Conservation (phyloP, 2,888 invertebrate genomes). For the Nowickia ferox region DNA sequence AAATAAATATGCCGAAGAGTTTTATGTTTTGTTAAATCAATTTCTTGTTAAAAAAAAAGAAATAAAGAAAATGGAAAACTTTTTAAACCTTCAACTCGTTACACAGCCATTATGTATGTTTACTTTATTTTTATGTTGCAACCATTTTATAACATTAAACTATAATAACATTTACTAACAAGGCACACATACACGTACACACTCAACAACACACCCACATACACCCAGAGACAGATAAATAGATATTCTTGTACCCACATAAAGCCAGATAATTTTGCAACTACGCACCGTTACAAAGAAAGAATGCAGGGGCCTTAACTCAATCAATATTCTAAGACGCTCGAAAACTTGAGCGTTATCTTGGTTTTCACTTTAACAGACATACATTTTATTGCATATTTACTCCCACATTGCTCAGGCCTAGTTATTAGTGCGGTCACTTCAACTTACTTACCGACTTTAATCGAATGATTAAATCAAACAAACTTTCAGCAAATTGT, state of each 20-base stretch:
- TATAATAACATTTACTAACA: slow-evolving; percentile 61
- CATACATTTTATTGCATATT: no score
- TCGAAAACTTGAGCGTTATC: no score
- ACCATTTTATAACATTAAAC: slow-evolving; percentile 67
- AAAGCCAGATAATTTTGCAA: slow-evolving; percentile 36
- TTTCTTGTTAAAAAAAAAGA: slow-evolving; percentile 8
- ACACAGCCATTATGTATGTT: slow-evolving; percentile 47
- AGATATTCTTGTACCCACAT: not conserved
- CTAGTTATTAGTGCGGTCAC: no score
- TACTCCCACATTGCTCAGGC: no score
- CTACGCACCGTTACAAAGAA: not conserved
- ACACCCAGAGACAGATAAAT: not conserved
- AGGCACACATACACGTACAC: not conserved
- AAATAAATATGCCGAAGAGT: slow-evolving; percentile 25
- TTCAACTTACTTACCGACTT: no score
- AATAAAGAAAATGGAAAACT: slow-evolving; percentile 10
- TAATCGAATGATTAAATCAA: no score
- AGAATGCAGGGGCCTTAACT: not conserved
- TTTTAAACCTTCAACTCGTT: slow-evolving; percentile 59
- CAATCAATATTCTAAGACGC: no score
- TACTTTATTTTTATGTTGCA: slow-evolving; percentile 58
- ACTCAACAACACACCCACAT: not conserved
- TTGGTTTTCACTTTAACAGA: no score
- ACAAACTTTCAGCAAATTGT: no score
- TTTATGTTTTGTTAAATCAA: slow-evolving; percentile 51